Evolutionary conservation across 2,113 vertebrate genomes (phyloP).

Genomic region (Phalacrocorax aristotelis): DNA sequence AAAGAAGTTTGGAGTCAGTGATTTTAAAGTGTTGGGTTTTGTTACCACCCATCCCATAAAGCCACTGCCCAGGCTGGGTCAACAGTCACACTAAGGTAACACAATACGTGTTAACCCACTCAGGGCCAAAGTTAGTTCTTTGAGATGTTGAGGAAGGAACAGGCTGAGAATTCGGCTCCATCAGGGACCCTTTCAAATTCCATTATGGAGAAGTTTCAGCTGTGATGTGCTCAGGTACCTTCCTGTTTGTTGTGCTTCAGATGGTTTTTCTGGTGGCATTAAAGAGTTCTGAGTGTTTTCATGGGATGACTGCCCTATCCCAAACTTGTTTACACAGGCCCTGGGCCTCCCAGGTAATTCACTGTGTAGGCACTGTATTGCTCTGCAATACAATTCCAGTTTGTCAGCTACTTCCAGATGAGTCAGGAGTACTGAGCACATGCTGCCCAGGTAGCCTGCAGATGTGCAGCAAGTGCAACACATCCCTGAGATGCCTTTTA

Average conservation of each 20-base stretch:
- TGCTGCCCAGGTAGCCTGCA: background rate
- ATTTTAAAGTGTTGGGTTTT: background rate
- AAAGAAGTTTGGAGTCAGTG: background rate
- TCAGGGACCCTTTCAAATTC: background rate
- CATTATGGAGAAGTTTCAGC: background rate
- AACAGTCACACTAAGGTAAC: background rate
- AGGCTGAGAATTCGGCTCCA: background rate
- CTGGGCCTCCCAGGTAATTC: background rate
- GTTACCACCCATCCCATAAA: background rate
- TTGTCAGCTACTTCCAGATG: fast-evolving
- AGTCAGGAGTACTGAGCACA: background rate
- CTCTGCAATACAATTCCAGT: background rate
- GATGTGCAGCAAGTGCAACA: background rate
- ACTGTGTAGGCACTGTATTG: background rate
- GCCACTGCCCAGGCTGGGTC: background rate
- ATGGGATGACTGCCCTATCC: background rate
- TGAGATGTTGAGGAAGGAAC: background rate
- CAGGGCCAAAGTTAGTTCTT: background rate
- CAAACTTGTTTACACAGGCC: background rate
- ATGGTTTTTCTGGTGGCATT: fast-evolving
- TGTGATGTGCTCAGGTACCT: background rate
- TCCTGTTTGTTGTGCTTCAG: background rate
- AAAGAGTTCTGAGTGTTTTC: background rate
- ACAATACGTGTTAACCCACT: background rate
- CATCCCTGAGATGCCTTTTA: background rate